These are phyloP conservation scores for Mirza zaza DNA, from an alignment of 2,113 vertebrate genomes.

Conservation along the genomic window DNA sequence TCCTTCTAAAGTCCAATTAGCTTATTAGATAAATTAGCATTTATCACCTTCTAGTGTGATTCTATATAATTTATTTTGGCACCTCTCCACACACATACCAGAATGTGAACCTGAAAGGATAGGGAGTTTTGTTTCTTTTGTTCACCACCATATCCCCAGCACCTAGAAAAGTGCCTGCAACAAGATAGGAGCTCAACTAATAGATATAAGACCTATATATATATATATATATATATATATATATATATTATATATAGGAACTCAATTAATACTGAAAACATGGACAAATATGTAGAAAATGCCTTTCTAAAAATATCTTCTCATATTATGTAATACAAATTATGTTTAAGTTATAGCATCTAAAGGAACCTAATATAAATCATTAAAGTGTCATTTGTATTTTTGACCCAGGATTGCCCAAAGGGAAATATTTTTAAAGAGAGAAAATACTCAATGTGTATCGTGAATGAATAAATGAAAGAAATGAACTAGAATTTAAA, in stretches of 20 bases:
- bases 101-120: background rate
- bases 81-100: background rate
- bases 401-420: conserved; percentile 10
- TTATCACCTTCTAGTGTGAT: background rate
- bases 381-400: background rate
- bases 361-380: conserved; percentile 19
- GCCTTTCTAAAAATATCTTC: background rate
- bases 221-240: too few relatives aligned
- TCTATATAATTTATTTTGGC: background rate
- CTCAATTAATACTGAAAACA: background rate
- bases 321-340: background rate
- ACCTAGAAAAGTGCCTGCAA: background rate
- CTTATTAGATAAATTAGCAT: background rate
- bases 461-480: background rate
- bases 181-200: background rate
- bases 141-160: background rate
- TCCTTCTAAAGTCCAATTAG: background rate
- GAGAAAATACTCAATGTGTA: background rate
- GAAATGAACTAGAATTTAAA: background rate
- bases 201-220: background rate
- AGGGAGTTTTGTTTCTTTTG: background rate
- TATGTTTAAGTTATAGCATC: conserved; percentile 11
- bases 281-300: background rate
- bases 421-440: background rate
- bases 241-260: background rate